These are phyloP conservation scores for Protodeltote pygarga DNA, from an alignment of 2,888 invertebrate genomes.

Conservation along the genomic window DNA sequence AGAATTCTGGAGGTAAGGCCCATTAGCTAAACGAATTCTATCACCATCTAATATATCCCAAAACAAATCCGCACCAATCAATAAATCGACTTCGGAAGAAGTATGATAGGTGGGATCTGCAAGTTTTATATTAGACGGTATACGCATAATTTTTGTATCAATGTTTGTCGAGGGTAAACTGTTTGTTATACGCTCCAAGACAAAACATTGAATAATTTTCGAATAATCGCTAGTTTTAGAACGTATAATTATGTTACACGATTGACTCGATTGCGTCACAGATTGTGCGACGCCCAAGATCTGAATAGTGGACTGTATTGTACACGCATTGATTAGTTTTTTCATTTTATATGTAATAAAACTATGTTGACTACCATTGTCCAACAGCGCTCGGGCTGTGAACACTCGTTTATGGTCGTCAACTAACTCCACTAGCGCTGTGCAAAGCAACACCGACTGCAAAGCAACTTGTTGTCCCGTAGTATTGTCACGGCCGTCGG, in stretches of 20 bases:
- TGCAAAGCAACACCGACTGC: not conserved
- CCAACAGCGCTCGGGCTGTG: not conserved
- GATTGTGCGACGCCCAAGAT: conserved; percentile 10
- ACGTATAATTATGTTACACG: conserved; percentile 9
- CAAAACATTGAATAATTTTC: conserved; percentile 4
- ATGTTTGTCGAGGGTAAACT: not conserved
- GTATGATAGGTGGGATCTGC: not conserved
- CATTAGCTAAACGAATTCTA: not conserved
- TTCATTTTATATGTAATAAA: not conserved
- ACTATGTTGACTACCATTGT: too few relatives aligned
- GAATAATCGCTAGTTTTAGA: conserved; percentile 9
- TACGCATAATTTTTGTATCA: not conserved
- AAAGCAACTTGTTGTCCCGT: too few relatives aligned
- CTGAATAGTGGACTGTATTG: conserved; percentile 1
- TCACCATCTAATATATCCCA: not conserved
- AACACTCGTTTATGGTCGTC: not conserved
- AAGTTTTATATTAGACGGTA: not conserved
- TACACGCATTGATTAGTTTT: not conserved
- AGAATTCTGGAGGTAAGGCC: not conserved
- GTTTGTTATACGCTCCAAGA: not conserved
- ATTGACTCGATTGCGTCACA: conserved; percentile 11
- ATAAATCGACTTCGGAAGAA: not conserved
- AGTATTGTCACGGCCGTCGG: too few relatives aligned
- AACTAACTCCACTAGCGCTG: not conserved
- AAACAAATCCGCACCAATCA: not conserved